phyloP scores from a whole-genome alignment of 2,888 invertebrate species.

The Protophormia terraenovae region DNA sequence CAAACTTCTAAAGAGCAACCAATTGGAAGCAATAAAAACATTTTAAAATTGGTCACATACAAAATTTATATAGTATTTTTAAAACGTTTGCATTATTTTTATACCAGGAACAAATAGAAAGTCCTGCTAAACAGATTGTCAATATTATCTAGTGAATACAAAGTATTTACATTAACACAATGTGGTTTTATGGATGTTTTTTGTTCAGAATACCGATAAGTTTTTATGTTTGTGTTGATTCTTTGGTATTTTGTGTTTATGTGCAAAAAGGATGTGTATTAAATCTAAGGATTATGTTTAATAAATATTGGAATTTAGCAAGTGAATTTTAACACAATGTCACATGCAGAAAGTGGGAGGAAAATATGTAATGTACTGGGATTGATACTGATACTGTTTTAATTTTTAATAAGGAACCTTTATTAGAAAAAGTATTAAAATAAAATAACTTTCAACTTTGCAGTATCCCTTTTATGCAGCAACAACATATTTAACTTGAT shows the following conservation, averaged over 20 bases:
- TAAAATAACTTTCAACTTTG: no score
- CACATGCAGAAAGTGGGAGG: not conserved
- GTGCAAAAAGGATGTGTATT: not conserved
- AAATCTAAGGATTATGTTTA: not conserved
- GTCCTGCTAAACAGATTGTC: not conserved
- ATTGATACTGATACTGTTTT: no score
- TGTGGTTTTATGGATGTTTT: not conserved
- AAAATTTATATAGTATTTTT: not conserved
- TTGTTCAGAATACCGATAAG: not conserved
- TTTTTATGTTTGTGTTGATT: not conserved
- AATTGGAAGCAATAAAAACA: not conserved
- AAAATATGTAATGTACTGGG: no score
- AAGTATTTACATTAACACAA: not conserved
- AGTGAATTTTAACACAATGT: not conserved
- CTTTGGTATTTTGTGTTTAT: not conserved
- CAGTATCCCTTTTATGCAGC: no score
- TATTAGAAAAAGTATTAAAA: no score
- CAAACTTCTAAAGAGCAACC: not conserved
- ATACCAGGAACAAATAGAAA: not conserved
- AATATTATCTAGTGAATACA: not conserved
- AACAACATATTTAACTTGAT: no score
- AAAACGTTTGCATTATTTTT: not conserved
- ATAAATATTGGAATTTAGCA: not conserved
- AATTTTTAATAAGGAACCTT: no score
- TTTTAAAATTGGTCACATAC: constrained; percentile 6